Base-by-base conservation (phyloP, 2,888 invertebrate genomes). In the Acrobasis suavella region DNA sequence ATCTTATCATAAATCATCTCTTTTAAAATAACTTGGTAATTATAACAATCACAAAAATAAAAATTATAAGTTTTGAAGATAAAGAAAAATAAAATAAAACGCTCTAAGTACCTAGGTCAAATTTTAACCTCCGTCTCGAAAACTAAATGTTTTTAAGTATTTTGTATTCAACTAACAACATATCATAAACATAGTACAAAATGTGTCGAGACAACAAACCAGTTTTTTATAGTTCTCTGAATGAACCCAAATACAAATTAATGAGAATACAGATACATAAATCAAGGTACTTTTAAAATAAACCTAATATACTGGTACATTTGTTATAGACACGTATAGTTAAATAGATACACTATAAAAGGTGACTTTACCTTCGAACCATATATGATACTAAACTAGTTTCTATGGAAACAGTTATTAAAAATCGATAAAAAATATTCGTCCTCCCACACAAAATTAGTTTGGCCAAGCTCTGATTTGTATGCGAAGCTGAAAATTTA, bases 211-310 rank as follows among this genome's bases (percentile, higher is more conserved):
- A 55, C 62, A 55, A 56, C 55, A 62, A 55, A 62, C 62, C 14
- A 56, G 62, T 62, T 62, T 62, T 60, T 62, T 62, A 51, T 60
- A 49, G 62, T 62, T 50, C 55, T 38, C 62, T 62, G 61, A 61
- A 60, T 42, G 60, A 60, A 60, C 60, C 39, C 42, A 38, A 17
- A 42, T 22, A 46, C 17, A 56, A 56, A 56, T 14, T 42, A 46
- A 46, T 14, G 46, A n/a, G 7, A 46, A 7, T 46, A 46, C 46
- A 46, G 46, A 46, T 10, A 10, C 2, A 46, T 2, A 46, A n/a
- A 14, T 42, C 5, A 10, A 12, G 12, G 10, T 10, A 12, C 39
- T 39, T 42, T 10, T 10, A 10, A 9, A 42, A 5, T 42, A 12
- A 10, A 12, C 14, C n/a, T n/a, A n/a, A 12, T 42, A 5, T 12